These are phyloP conservation scores for Noctua janthe DNA, from an alignment of 2,888 invertebrate species.

Conservation along the genomic window DNA sequence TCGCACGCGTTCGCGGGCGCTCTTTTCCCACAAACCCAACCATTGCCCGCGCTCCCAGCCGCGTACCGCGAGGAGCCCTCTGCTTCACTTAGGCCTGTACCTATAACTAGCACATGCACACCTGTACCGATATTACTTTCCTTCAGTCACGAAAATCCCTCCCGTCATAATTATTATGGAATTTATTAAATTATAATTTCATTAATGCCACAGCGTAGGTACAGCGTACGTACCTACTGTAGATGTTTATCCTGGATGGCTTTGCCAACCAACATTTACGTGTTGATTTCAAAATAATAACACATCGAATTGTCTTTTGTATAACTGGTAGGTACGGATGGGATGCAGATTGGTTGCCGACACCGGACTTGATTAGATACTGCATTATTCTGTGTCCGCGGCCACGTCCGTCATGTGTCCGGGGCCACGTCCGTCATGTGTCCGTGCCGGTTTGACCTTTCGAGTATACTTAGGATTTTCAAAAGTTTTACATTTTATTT, in stretches of 20 bases:
- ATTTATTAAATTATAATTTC: background rate
- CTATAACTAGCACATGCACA: background rate
- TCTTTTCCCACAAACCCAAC: constrained; percentile 37
- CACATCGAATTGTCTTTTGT: background rate
- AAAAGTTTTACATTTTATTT: background rate
- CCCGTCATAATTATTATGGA: background rate
- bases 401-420: no score
- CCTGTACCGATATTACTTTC: background rate
- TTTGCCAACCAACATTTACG: background rate
- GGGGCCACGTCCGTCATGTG: no score
- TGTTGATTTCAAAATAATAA: background rate
- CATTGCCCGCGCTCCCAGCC: constrained; percentile 14
- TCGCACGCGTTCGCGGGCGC: background rate
- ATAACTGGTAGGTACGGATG: background rate
- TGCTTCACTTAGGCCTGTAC: background rate
- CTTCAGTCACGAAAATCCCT: background rate
- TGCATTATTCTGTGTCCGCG: background rate
- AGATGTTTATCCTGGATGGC: background rate
- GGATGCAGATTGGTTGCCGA: background rate
- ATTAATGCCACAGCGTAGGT: background rate
- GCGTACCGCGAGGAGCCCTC: background rate
- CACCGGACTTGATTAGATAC: background rate
- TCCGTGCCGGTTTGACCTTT: background rate
- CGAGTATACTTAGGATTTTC: no score
- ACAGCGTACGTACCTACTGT: background rate